phyloP scores from a whole-genome alignment of 64 coral and sea anemone genomes.

The Dendrophyllia cribrosa region DNA sequence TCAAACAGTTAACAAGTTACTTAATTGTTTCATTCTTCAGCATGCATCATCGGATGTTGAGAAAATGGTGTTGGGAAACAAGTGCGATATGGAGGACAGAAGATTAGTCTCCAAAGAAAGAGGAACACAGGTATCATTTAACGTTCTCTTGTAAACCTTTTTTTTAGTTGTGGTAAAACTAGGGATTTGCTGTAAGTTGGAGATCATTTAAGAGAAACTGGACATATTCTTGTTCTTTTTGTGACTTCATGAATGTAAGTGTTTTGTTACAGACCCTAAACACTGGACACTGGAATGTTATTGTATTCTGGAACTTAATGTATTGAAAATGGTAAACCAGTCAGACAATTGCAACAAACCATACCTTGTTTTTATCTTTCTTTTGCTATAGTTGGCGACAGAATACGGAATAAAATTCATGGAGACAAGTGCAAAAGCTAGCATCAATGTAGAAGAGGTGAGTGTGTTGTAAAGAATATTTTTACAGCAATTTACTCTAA shows the following conservation, averaged over 20 bases:
- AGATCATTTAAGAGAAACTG: no score
- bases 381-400: constrained; percentile 71
- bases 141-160: not conserved
- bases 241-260: no score
- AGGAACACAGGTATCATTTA: constrained; percentile 82
- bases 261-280: no score
- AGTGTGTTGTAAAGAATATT: not conserved
- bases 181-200: no score
- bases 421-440: constrained; percentile 99
- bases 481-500: no score
- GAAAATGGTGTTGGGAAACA: constrained; percentile 99
- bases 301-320: no score
- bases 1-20: no score
- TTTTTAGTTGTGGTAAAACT: no score
- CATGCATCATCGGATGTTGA: constrained; percentile 98
- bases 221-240: no score
- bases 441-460: constrained; percentile 98
- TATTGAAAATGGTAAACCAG: no score
- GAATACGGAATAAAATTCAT: constrained; percentile 99
- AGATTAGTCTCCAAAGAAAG: constrained; percentile 90
- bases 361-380: not conserved
- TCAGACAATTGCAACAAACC: no score
- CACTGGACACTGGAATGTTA: no score
- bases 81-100: constrained; percentile 98
- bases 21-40: constrained; percentile 32